phyloP scores from a whole-genome alignment of 2,888 invertebrate species.

The Agrotis exclamationis region DNA sequence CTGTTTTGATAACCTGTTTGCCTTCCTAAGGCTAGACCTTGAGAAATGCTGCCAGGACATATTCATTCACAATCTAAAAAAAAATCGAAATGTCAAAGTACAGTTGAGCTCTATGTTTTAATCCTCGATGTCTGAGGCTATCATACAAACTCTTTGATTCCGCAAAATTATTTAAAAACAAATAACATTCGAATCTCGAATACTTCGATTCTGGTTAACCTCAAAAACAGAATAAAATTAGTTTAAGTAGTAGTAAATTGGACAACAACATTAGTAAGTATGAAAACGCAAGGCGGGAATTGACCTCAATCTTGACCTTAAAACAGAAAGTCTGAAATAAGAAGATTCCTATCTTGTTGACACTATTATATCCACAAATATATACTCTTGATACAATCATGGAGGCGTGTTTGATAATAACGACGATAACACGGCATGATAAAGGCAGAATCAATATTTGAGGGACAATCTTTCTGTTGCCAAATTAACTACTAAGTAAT shows the following conservation, averaged over 20 bases:
- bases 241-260: no score
- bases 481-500: constrained; percentile 30
- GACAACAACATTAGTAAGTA: not conserved
- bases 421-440: constrained; percentile 14
- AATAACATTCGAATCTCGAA: constrained; percentile 2
- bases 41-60: constrained; percentile 38
- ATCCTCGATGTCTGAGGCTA: not conserved
- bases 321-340: constrained; percentile 23
- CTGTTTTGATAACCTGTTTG: constrained; percentile 51
- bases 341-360: constrained; percentile 5
- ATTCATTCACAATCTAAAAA: constrained; percentile 28
- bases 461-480: constrained; percentile 25
- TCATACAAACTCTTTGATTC: not conserved
- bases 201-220: not conserved
- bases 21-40: constrained; percentile 42
- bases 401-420: constrained; percentile 37
- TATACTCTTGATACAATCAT: constrained; percentile 11
- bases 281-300: not conserved
- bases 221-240: not conserved
- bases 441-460: constrained; percentile 32
- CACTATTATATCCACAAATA: constrained; percentile 1
- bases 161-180: not conserved
- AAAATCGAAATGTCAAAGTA: constrained; percentile 5
- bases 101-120: not conserved
- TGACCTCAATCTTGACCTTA: constrained; percentile 19